Conservation (phyloP, 2,797 vertebrate genomes). For the Okamejei kenojei region DNA sequence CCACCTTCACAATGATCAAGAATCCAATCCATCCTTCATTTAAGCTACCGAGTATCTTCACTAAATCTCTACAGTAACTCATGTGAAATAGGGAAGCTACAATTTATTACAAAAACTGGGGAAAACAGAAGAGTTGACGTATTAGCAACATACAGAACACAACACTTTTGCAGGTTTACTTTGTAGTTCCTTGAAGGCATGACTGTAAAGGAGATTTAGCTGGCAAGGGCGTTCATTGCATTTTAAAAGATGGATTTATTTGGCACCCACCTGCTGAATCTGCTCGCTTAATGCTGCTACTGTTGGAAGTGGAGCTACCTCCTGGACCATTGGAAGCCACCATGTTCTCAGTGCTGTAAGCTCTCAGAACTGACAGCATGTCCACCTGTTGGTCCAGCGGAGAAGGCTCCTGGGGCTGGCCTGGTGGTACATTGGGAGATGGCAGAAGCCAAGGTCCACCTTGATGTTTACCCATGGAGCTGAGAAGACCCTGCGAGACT, state of each 20-base stretch:
- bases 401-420: slow-evolving; percentile 65
- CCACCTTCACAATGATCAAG: neutral
- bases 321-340: slow-evolving; percentile 87
- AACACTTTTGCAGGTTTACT: neutral
- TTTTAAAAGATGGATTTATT: slow-evolving; percentile 33
- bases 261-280: slow-evolving; percentile 90
- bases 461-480: slow-evolving; percentile 58
- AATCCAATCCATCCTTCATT: neutral
- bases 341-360: slow-evolving; percentile 89
- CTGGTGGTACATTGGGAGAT: slow-evolving; percentile 66
- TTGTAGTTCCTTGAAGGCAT: neutral
- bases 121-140: neutral
- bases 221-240: neutral
- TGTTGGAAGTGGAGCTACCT: slow-evolving; percentile 66
- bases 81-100: neutral
- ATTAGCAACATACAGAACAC: neutral
- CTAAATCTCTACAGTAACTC: neutral
- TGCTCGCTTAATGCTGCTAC: slow-evolving; percentile 83
- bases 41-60: neutral
- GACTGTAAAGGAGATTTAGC: neutral
- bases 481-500: slow-evolving; percentile 58
- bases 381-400: slow-evolving; percentile 87
- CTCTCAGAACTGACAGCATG: slow-evolving; percentile 90
- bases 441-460: slow-evolving; percentile 81
- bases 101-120: neutral